A percentile compares a stretch with the other conserved stretches of the same genome.
Conservation (phyloP, 2,113 vertebrate species). For the Calypte anna region DNA sequence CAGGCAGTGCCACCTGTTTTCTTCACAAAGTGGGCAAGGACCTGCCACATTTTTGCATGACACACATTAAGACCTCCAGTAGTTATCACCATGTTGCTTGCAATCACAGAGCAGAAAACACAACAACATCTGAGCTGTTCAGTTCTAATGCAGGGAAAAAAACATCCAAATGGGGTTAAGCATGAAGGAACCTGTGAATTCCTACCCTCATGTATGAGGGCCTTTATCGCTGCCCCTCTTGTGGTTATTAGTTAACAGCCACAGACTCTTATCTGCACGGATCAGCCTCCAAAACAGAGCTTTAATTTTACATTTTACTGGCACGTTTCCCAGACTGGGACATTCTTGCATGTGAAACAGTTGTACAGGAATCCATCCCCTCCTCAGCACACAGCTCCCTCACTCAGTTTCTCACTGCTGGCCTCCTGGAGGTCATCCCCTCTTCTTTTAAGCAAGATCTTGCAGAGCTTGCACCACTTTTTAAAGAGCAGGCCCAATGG, state of each 20-base stretch:
- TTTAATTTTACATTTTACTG: constrained; percentile 65
- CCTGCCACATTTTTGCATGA: rapidly evolving
- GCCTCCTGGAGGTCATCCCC: constrained; percentile 27
- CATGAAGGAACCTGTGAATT: constrained; percentile 39
- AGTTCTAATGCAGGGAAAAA: background rate
- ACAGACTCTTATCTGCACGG: constrained; percentile 46
- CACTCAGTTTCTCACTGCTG: background rate
- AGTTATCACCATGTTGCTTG: background rate
- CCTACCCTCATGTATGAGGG: background rate
- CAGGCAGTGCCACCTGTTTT: background rate
- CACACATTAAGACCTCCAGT: background rate
- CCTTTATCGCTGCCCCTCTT: constrained; percentile 42
- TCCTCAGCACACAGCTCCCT: constrained; percentile 22
- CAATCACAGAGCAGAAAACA: background rate
- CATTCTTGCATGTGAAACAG: constrained; percentile 63
- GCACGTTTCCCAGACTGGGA: constrained; percentile 55
- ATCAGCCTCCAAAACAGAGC: constrained; percentile 58
- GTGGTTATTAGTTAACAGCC: constrained; percentile 64
- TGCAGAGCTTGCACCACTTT: background rate
- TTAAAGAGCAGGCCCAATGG: background rate
- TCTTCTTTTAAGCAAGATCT: background rate
- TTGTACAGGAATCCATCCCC: constrained; percentile 23
- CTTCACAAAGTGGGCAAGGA: background rate
- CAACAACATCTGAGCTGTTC: background rate
- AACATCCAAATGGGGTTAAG: background rate